These are phyloP conservation scores for Calosoma granatense DNA, from an alignment of 1,140 invertebrate species.

Conservation along the genomic window DNA sequence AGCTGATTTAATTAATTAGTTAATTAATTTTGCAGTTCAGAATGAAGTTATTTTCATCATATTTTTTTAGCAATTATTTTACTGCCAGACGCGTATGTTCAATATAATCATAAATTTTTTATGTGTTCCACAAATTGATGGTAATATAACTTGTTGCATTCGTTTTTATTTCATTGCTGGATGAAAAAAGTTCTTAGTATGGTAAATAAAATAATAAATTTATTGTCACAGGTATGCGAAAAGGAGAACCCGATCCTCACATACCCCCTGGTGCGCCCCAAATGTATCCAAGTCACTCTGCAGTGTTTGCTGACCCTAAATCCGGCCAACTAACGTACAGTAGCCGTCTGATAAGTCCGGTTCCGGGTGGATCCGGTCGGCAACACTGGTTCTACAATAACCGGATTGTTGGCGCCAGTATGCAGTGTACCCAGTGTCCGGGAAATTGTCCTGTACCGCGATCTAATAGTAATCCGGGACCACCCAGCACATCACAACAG, in stretches of 20 bases:
- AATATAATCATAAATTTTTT: too few species aligned
- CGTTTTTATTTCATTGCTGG: too few species aligned
- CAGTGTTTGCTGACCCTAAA: constrained; percentile 34
- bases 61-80: too few species aligned
- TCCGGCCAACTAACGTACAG: constrained; percentile 33
- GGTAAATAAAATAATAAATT: constrained; percentile 2
- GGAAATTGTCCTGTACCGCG: constrained; percentile 31
- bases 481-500: constrained; percentile 2
- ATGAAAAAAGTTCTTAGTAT: too few species aligned
- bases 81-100: too few species aligned
- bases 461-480: constrained; percentile 28
- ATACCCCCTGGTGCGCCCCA: constrained; percentile 19
- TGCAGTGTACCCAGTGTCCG: constrained; percentile 32
- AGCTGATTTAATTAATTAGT: background rate
- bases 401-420: constrained; percentile 22
- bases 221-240: constrained; percentile 24
- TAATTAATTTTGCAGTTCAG: too few species aligned
- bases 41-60: too few species aligned
- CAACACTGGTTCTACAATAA: constrained; percentile 34
- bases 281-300: constrained; percentile 27
- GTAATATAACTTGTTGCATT: too few species aligned
- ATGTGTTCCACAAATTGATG: too few species aligned
- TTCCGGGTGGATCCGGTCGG: constrained; percentile 15
- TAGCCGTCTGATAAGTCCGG: constrained; percentile 26
- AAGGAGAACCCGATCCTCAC: constrained; percentile 23